Conservation (phyloP, 2,797 vertebrate species). For the Eulemur rubriventer region DNA sequence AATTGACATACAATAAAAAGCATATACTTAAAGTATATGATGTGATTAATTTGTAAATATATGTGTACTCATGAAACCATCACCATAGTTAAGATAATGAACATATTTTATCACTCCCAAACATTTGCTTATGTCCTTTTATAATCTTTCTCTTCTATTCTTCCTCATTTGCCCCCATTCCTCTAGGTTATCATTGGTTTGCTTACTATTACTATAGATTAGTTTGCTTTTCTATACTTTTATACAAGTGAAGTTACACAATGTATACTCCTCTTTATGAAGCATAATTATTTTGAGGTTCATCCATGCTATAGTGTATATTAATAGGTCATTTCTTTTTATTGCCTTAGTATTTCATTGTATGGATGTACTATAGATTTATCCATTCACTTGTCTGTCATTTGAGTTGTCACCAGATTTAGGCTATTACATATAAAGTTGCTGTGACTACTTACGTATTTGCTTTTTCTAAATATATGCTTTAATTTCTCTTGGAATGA, state of each 20-base stretch:
- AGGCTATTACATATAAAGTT: not conserved
- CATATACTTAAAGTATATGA: not conserved
- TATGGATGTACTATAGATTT: not conserved
- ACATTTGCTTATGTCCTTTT: not conserved
- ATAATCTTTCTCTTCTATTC: not conserved
- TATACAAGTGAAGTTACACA: not conserved
- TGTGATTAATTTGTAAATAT: not conserved
- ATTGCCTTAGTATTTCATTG: not conserved
- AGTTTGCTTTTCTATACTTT: not conserved
- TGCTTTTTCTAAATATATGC: not conserved
- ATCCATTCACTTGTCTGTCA: not conserved
- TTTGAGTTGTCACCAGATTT: not conserved
- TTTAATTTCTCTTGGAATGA: not conserved
- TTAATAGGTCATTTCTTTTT: not conserved
- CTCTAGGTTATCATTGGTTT: not conserved
- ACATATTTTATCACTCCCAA: not conserved
- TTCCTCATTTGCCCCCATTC: not conserved
- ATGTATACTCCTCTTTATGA: not conserved
- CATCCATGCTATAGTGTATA: not conserved
- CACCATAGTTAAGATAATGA: not conserved
- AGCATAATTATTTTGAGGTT: slow-evolving; percentile 1
- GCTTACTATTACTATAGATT: not conserved
- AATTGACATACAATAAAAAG: not conserved
- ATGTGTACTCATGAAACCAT: not conserved
- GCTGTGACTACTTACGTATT: not conserved